Percentiles rank a stretch among this genome's conserved stretches.
Evolutionary conservation across 2,797 vertebrate genomes (phyloP).

Genomic region (Coregonus sp.): DNA sequence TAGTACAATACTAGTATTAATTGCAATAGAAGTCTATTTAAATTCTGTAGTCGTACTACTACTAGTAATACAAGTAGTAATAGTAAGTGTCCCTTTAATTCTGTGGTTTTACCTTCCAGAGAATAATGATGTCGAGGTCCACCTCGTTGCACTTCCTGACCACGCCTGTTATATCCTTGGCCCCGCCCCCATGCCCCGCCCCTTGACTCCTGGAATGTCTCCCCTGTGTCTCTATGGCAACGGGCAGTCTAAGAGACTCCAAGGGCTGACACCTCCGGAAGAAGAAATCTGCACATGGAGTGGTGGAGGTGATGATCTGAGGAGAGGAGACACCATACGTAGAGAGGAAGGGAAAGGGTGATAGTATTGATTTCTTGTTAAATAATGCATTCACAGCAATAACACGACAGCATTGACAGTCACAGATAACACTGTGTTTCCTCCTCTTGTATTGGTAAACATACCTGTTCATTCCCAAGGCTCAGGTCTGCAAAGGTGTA

Average conservation of each 20-base stretch:
- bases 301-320: conserved; percentile 93
- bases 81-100: background rate
- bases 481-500: conserved; percentile 92
- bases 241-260: conserved; percentile 65
- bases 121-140: conserved; percentile 87
- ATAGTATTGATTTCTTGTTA: too few species aligned
- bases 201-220: conserved; percentile 50
- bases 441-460: background rate
- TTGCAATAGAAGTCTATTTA: too few species aligned
- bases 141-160: conserved; percentile 87
- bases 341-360: background rate
- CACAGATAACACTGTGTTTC: background rate
- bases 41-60: too few species aligned
- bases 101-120: conserved; percentile 89
- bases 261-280: conserved; percentile 79
- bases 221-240: conserved; percentile 28
- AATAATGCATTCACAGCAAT: background rate
- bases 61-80: background rate
- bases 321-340: conserved; percentile 3
- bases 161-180: conserved; percentile 66
- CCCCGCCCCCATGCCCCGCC: conserved; percentile 11
- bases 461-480: conserved; percentile 92
- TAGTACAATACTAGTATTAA: too few species aligned
- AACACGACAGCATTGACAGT: background rate
- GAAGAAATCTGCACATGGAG: conserved; percentile 96